Evolutionary conservation across 2,797 vertebrate species (phyloP).

Genomic region (Mareca penelope): DNA sequence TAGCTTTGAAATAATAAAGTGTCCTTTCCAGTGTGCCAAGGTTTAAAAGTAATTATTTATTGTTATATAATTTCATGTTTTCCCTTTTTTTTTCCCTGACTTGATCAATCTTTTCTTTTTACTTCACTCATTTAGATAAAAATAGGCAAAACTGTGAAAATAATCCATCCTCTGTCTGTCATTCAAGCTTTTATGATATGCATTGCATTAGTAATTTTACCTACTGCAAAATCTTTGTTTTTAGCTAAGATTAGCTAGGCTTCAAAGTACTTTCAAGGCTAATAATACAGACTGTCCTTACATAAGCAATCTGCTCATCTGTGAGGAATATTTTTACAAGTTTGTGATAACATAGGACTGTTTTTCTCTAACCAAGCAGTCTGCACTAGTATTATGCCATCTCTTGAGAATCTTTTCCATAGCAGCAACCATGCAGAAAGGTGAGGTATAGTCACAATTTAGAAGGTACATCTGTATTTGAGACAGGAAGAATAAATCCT

Average conservation of each 20-base stretch:
- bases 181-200: neutral
- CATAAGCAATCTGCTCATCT: neutral
- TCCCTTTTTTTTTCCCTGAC: neutral
- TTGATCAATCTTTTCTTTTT: neutral
- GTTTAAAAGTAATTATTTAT: neutral
- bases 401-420: neutral
- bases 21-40: neutral
- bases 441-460: neutral
- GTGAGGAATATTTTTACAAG: neutral
- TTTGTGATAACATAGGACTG: neutral
- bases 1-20: neutral
- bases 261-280: slow-evolving; percentile 10
- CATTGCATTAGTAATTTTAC: neutral
- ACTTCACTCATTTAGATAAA: neutral
- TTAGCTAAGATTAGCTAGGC: neutral
- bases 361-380: neutral
- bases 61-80: neutral
- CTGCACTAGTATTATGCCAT: neutral
- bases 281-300: neutral
- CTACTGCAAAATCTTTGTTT: neutral
- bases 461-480: neutral
- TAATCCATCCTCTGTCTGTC: neutral
- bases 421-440: neutral
- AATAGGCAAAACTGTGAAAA: neutral
- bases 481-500: neutral